A percentile compares a stretch with the other conserved stretches of the same genome.
These are phyloP conservation scores for Urosaurus nigricauda DNA, from an alignment of 2,797 vertebrate genomes.

Conservation along the genomic window DNA sequence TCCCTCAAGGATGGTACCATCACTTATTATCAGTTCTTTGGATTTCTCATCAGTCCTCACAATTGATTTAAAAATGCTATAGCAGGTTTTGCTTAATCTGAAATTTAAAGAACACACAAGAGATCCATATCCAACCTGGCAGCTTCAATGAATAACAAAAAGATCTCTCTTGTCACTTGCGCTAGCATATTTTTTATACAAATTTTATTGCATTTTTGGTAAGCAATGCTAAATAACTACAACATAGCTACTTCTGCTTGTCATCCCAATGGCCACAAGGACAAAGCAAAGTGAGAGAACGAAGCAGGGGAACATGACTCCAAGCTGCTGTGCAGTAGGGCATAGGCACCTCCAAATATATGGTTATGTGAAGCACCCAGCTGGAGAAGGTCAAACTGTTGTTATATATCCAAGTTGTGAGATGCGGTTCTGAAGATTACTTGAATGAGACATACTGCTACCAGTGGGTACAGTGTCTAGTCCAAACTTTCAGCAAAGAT, in stretches of 20 bases:
- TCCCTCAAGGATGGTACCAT: background rate
- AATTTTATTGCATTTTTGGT: constrained; percentile 34
- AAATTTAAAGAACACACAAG: background rate
- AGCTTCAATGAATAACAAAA: background rate
- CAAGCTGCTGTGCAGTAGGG: constrained; percentile 68
- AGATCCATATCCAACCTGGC: constrained; percentile 22
- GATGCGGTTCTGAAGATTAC: constrained; percentile 65
- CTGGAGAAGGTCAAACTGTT: constrained; percentile 56
- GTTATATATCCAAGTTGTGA: constrained; percentile 48
- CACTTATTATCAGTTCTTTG: background rate
- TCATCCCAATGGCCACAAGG: constrained; percentile 59
- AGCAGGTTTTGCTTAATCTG: background rate
- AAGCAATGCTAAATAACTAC: constrained; percentile 51
- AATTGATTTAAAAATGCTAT: background rate
- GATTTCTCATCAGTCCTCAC: background rate
- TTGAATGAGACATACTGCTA: constrained; percentile 39
- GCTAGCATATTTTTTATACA: constrained; percentile 41
- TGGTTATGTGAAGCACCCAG: constrained; percentile 40
- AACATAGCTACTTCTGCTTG: constrained; percentile 60
- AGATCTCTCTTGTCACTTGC: constrained; percentile 34
- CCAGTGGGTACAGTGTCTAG: fast-evolving
- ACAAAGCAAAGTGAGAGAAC: constrained; percentile 69
- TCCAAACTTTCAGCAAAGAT: constrained; percentile 47
- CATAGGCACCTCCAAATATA: constrained; percentile 65
- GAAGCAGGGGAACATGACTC: constrained; percentile 57